Percentiles rank a stretch among this genome's conserved stretches.
Evolutionary conservation across 2,113 vertebrate species (phyloP).

Genomic region (Nycticebus coucang): DNA sequence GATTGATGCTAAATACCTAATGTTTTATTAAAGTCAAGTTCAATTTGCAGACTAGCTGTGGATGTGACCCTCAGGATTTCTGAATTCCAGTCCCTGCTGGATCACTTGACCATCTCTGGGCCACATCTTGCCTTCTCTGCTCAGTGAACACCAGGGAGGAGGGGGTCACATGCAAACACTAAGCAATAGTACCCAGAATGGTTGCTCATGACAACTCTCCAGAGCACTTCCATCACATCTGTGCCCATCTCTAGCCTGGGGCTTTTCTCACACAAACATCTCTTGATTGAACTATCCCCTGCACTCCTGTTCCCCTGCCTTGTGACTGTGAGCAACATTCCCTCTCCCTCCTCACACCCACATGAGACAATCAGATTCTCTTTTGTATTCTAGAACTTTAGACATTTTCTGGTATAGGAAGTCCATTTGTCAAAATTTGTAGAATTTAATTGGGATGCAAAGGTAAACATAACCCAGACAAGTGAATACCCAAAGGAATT

Average conservation of each 20-base stretch:
- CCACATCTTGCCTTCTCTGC: neutral
- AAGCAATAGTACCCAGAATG: neutral
- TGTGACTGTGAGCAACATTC: neutral
- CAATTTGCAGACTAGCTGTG: neutral
- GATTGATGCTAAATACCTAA: neutral
- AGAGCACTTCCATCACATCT: neutral
- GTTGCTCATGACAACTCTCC: neutral
- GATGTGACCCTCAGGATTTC: neutral
- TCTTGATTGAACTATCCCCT: neutral
- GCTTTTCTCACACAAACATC: neutral
- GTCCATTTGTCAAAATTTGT: neutral
- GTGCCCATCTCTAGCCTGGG: neutral
- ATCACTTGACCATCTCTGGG: neutral
- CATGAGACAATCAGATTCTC: neutral
- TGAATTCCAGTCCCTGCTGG: neutral
- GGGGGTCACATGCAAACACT: neutral
- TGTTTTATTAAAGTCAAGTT: neutral
- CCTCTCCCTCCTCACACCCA: neutral
- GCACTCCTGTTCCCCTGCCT: neutral
- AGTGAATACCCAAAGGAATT: neutral
- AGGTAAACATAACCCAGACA: neutral
- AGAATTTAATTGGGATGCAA: neutral
- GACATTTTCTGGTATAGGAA: neutral
- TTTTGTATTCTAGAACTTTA: neutral
- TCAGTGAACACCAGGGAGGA: neutral